Percentiles rank a stretch among this genome's conserved stretches.
Evolutionary conservation across 30 jellyfish, hydroid and myxozoan genomes (phyloP).

Genomic region (Aurelia sp.): DNA sequence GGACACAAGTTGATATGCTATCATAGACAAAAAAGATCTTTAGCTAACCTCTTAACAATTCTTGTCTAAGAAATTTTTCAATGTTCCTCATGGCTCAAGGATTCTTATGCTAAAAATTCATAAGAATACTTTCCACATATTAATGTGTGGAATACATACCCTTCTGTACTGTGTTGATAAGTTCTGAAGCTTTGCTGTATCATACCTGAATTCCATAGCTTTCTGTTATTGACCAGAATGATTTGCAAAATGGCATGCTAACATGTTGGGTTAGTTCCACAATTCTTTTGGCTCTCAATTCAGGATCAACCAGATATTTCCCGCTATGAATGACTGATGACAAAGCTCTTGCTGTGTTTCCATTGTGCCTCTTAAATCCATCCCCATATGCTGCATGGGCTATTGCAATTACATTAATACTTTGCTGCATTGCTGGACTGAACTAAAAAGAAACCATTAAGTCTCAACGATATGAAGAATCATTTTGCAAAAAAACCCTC

Average conservation of each 20-base stretch:
- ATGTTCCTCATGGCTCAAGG: too few species aligned
- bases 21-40: too few species aligned
- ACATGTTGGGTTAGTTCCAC: slow-evolving; percentile 92
- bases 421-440: slow-evolving; percentile 81
- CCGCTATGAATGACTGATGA: slow-evolving; percentile 97
- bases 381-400: slow-evolving; percentile 99
- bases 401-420: slow-evolving; percentile 85
- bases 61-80: too few species aligned
- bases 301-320: slow-evolving; percentile 94
- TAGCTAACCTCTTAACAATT: too few species aligned
- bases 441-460: slow-evolving; percentile 43
- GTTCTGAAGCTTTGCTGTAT: too few species aligned
- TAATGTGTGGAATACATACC: too few species aligned
- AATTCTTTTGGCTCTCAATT: slow-evolving; percentile 89
- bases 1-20: too few species aligned
- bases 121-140: too few species aligned
- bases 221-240: slow-evolving; percentile 97
- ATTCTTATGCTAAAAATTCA: too few species aligned
- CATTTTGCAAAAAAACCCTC: too few species aligned
- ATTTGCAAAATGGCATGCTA: slow-evolving; percentile 86
- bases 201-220: slow-evolving; percentile 94
- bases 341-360: slow-evolving; percentile 85
- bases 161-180: too few species aligned
- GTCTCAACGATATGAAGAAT: too few species aligned
- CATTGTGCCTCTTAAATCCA: slow-evolving; percentile 88